These are phyloP conservation scores for Lampropteryx suffumata DNA, from an alignment of 2,888 invertebrate species.

Conservation along the genomic window DNA sequence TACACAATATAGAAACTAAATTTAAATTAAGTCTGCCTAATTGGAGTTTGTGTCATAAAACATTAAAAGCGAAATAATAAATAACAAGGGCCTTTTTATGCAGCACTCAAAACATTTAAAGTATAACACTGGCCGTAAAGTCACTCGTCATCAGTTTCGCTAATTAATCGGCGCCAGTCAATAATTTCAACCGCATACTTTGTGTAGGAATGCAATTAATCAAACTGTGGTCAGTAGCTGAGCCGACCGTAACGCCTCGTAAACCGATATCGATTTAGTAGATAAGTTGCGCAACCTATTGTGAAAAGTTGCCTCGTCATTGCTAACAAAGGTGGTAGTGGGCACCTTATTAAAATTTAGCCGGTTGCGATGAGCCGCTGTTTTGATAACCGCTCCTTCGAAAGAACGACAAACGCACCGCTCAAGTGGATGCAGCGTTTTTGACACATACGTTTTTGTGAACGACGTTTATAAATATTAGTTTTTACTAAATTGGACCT, in stretches of 20 bases:
- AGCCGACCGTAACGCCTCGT: slow-evolving; percentile 79
- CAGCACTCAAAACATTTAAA: slow-evolving; percentile 51
- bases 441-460: slow-evolving; percentile 63
- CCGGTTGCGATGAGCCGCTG: slow-evolving; percentile 75
- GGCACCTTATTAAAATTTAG: slow-evolving; percentile 82
- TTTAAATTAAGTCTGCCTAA: slow-evolving; percentile 23
- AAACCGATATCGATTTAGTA: slow-evolving; percentile 80
- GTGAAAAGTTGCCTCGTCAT: slow-evolving; percentile 74
- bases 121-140: slow-evolving; percentile 56
- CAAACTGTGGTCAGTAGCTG: slow-evolving; percentile 81
- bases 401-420: slow-evolving; percentile 58
- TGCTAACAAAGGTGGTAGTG: slow-evolving; percentile 78
- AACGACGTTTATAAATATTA: slow-evolving; percentile 61
- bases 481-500: slow-evolving; percentile 51
- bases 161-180: slow-evolving; percentile 78
- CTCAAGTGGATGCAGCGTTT: slow-evolving; percentile 57
- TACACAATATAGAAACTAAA: slow-evolving; percentile 10
- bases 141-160: slow-evolving; percentile 67
- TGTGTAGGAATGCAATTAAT: slow-evolving; percentile 75
- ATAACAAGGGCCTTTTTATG: slow-evolving; percentile 55
- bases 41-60: slow-evolving; percentile 39
- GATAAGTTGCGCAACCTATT: slow-evolving; percentile 81
- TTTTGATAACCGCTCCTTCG: slow-evolving; percentile 76
- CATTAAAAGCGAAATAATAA: slow-evolving; percentile 48
- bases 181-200: slow-evolving; percentile 62